phyloP scores from a whole-genome alignment of 2,797 vertebrate species.

The Nannoperca australis region DNA sequence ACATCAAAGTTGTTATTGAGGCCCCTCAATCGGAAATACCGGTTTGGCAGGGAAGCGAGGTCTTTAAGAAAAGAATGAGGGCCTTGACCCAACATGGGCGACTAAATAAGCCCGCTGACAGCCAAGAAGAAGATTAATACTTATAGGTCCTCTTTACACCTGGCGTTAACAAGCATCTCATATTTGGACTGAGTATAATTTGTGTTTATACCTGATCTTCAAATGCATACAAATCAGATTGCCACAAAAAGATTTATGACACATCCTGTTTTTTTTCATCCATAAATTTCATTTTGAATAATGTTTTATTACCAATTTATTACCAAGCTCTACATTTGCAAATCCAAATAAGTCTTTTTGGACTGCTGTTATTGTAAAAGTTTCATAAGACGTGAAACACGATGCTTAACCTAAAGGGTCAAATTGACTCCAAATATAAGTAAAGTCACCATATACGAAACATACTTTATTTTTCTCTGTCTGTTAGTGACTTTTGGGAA shows the following conservation, averaged over 20 bases:
- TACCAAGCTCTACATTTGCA: neutral
- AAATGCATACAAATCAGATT: conserved; percentile 7
- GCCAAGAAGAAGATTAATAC: conserved; percentile 69
- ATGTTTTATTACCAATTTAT: neutral
- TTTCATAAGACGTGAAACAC: neutral
- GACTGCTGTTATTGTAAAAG: neutral
- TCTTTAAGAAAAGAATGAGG: conserved; percentile 75
- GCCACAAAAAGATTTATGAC: neutral
- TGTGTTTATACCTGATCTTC: conserved; percentile 24
- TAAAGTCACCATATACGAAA: neutral
- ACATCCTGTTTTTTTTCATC: neutral
- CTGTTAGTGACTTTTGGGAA: neutral
- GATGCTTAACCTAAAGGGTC: neutral
- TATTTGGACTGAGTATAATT: conserved; percentile 29
- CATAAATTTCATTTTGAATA: neutral
- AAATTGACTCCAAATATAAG: neutral
- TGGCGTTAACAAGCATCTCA: conserved; percentile 39
- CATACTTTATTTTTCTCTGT: neutral
- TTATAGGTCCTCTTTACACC: conserved; percentile 56
- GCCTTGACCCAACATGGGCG: conserved; percentile 76
- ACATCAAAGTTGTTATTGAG: conserved; percentile 85
- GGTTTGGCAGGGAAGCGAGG: conserved; percentile 80
- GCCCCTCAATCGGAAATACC: conserved; percentile 81
- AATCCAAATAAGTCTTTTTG: neutral
- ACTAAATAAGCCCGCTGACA: conserved; percentile 57